Evolutionary conservation across 2,797 vertebrate species (phyloP).

Genomic region (Anas georgica): DNA sequence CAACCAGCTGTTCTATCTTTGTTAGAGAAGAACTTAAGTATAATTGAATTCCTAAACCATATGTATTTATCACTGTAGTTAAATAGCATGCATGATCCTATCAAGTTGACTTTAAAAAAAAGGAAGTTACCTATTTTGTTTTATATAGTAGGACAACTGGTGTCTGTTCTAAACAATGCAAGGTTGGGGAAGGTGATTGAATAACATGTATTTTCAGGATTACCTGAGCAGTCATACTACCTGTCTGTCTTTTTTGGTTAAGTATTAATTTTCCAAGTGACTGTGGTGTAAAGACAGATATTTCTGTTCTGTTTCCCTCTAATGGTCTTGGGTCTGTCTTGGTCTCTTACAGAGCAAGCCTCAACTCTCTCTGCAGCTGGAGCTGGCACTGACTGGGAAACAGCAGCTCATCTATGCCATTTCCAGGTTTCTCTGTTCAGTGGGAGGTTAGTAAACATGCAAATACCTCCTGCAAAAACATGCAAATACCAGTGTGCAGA

Average conservation of each 20-base stretch:
- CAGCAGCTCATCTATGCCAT: background rate
- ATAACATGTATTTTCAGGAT: background rate
- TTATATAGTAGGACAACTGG: conserved; percentile 11
- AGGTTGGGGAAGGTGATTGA: background rate
- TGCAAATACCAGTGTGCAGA: background rate
- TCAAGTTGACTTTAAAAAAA: conserved; percentile 1
- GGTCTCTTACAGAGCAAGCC: background rate
- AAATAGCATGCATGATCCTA: conserved; percentile 52
- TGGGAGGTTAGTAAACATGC: background rate
- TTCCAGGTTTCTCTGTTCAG: background rate
- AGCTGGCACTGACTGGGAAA: background rate
- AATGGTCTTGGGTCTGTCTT: background rate
- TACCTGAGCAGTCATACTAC: background rate
- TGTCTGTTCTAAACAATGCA: background rate
- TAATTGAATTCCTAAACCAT: conserved; percentile 75
- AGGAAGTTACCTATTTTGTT: conserved; percentile 34
- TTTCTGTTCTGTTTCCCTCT: background rate
- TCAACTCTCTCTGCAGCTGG: background rate
- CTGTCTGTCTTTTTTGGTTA: background rate
- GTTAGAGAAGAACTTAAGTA: conserved; percentile 70
- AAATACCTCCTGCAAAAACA: background rate
- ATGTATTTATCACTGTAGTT: conserved; percentile 60
- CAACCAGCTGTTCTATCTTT: conserved; percentile 87
- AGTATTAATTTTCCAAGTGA: background rate
- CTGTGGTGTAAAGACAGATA: background rate